Conservation (phyloP, 2,797 vertebrate genomes). For the Austrolebias charrua region DNA sequence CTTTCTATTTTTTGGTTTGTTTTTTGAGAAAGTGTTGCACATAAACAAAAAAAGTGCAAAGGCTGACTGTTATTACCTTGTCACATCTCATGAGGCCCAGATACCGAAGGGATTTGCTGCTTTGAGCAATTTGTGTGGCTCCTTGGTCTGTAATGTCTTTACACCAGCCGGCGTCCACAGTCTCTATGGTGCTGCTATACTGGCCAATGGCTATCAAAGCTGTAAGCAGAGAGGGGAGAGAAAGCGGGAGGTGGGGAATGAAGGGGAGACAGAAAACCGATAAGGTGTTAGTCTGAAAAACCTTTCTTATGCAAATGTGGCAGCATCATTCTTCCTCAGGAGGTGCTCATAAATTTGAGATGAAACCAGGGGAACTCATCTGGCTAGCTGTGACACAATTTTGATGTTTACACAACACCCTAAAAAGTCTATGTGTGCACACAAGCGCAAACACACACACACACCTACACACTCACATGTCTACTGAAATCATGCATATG, state of each 20-base stretch:
- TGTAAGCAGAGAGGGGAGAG: slow-evolving; percentile 59
- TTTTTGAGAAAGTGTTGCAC: slow-evolving; percentile 8
- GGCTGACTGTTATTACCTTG: slow-evolving; percentile 83
- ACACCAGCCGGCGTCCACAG: slow-evolving; percentile 98
- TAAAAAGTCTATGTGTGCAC: slow-evolving; percentile 11
- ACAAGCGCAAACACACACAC: slow-evolving; percentile 10
- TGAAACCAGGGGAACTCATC: slow-evolving; percentile 55
- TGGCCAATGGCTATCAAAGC: slow-evolving; percentile 95
- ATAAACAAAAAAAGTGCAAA: slow-evolving; percentile 15
- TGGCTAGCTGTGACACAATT: slow-evolving; percentile 64
- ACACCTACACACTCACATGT: slow-evolving; percentile 2
- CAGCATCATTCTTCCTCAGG: slow-evolving; percentile 43
- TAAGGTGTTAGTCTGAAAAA: slow-evolving; percentile 73
- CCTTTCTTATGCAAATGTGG: slow-evolving; percentile 70
- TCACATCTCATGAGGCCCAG: slow-evolving; percentile 98
- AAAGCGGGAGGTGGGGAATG: neutral
- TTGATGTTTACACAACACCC: slow-evolving; percentile 65
- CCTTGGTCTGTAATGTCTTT: slow-evolving; percentile 98
- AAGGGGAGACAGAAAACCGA: slow-evolving; percentile 35
- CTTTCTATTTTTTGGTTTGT: neutral
- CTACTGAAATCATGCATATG: slow-evolving; percentile 28
- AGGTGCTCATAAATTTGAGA: slow-evolving; percentile 48
- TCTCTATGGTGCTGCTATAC: slow-evolving; percentile 96
- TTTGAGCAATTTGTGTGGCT: slow-evolving; percentile 94
- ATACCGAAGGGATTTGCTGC: slow-evolving; percentile 96